Percentiles rank a stretch among this genome's conserved stretches.
Conservation (phyloP, 2,888 invertebrate genomes). For the Mimas tiliae region DNA sequence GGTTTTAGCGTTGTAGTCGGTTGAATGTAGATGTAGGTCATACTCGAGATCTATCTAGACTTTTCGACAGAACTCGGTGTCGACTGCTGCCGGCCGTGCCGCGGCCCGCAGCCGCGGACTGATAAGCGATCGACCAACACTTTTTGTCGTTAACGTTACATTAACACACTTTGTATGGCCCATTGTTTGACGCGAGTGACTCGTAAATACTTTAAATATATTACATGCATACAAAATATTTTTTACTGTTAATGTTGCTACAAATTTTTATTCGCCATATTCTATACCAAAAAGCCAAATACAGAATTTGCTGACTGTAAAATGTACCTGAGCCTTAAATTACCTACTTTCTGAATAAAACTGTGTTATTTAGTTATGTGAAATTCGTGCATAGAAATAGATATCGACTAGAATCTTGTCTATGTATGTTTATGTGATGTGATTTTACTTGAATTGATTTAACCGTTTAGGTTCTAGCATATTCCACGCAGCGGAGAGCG, state of each 20-base stretch:
- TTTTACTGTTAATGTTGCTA: not conserved
- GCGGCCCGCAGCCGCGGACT: slow-evolving; percentile 32
- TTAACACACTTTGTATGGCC: slow-evolving; percentile 53
- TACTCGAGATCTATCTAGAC: slow-evolving; percentile 58
- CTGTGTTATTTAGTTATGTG: no score
- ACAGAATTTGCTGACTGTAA: no score
- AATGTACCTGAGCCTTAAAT: no score
- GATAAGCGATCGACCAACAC: slow-evolving; percentile 55
- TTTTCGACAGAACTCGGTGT: slow-evolving; percentile 61
- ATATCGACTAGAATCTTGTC: no score
- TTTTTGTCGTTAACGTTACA: slow-evolving; percentile 64
- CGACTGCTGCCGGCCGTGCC: slow-evolving; percentile 36
- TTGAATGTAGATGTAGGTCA: slow-evolving; percentile 67
- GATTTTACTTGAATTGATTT: no score
- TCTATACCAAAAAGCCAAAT: no score
- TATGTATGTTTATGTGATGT: no score
- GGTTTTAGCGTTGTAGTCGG: slow-evolving; percentile 61
- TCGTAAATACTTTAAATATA: not conserved
- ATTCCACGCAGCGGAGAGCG: not conserved
- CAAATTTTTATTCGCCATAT: not conserved
- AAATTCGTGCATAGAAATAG: no score
- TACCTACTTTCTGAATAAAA: no score
- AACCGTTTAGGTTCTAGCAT: not conserved
- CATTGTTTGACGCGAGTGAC: slow-evolving; percentile 16
- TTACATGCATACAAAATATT: not conserved